Percentiles rank a stretch among this genome's conserved stretches.
phyloP scores from a whole-genome alignment of 1,140 invertebrate genomes.

The Chrysomallon squamiferum region DNA sequence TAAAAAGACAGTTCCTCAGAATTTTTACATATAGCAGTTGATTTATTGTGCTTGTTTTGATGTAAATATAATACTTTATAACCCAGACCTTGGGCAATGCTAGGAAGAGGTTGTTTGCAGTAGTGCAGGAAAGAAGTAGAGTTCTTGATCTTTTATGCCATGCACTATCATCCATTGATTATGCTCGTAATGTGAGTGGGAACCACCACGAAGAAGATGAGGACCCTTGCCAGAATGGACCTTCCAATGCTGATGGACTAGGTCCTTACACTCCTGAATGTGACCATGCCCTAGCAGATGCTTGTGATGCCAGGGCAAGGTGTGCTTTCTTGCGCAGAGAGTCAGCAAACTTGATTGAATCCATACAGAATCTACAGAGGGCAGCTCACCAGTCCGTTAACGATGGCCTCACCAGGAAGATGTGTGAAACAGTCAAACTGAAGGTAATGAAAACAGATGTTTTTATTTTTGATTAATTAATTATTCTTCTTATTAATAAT shows the following conservation, averaged over 20 bases:
- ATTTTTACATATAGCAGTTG: no score
- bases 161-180: constrained; percentile 30
- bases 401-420: constrained; percentile 58
- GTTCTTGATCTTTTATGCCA: constrained; percentile 61
- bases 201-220: no score
- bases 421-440: constrained; percentile 57
- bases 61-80: background rate
- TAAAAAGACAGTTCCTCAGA: no score
- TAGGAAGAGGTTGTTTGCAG: constrained; percentile 49
- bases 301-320: constrained; percentile 42
- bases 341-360: constrained; percentile 47
- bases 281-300: constrained; percentile 54
- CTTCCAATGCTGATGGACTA: constrained; percentile 46
- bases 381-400: constrained; percentile 61
- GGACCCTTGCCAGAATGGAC: constrained; percentile 16
- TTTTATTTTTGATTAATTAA: background rate
- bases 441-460: constrained; percentile 39
- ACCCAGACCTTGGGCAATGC: constrained; percentile 53
- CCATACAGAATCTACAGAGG: constrained; percentile 51
- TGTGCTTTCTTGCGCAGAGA: constrained; percentile 51
- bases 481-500: background rate
- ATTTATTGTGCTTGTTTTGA: no score
- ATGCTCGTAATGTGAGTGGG: background rate
- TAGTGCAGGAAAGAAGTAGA: constrained; percentile 55
- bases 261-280: constrained; percentile 60